Conservation (phyloP, 2,113 vertebrate species). For the Pygoscelis adeliae region DNA sequence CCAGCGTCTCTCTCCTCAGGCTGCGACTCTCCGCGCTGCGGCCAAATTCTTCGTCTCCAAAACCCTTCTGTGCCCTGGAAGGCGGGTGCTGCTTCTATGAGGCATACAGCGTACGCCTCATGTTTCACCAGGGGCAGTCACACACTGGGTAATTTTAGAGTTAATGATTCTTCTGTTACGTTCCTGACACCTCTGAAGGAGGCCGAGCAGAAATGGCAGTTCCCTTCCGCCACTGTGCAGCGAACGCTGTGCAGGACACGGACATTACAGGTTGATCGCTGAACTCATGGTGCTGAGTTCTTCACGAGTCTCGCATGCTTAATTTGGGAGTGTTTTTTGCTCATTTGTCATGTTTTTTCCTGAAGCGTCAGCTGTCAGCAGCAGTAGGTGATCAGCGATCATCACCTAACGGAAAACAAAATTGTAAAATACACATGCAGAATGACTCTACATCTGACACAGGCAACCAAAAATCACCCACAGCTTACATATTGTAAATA, state of each 20-base stretch:
- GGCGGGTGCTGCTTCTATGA: accelerated
- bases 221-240: accelerated
- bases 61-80: not conserved
- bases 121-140: no score
- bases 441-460: not conserved
- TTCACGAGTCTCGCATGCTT: accelerated
- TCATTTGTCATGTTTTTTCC: not conserved
- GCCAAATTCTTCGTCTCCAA: accelerated
- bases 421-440: accelerated
- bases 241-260: accelerated
- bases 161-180: not conserved
- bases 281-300: not conserved
- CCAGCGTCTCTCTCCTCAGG: no score
- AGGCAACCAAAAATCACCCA: not conserved
- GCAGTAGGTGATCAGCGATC: not conserved
- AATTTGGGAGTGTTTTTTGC: not conserved
- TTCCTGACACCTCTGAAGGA: not conserved
- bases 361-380: not conserved
- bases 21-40: accelerated
- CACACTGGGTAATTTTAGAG: not conserved
- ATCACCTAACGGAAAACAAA: no score
- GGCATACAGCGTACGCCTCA: accelerated
- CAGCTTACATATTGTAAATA: not conserved
- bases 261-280: not conserved
- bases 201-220: accelerated